A percentile compares a stretch with the other conserved stretches of the same genome.
phyloP scores from a whole-genome alignment of 2,888 invertebrate species.

The Troides helena region DNA sequence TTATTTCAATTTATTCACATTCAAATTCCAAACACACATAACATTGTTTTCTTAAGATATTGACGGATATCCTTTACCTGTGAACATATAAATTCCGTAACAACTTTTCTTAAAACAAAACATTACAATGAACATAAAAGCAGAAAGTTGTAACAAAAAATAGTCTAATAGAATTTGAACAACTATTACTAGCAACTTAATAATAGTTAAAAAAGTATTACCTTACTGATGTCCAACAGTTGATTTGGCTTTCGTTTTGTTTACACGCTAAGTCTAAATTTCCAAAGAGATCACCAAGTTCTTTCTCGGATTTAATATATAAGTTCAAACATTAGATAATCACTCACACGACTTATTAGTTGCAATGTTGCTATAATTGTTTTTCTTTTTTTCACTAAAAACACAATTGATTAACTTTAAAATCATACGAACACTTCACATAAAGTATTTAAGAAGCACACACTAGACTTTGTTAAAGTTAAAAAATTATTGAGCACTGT shows the following conservation, averaged over 20 bases:
- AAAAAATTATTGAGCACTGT: constrained; percentile 35
- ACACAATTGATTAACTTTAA: constrained; percentile 24
- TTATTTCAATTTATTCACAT: too few species aligned
- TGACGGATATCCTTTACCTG: too few species aligned
- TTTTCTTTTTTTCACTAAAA: constrained; percentile 9
- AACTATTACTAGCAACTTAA: constrained; percentile 4
- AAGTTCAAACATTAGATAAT: constrained; percentile 19
- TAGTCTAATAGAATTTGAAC: not conserved
- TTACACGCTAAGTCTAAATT: constrained; percentile 37
- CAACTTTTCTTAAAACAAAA: too few species aligned
- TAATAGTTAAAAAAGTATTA: constrained; percentile 16
- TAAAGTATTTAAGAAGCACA: constrained; percentile 30
- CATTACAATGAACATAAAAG: too few species aligned
- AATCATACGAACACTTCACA: constrained; percentile 24
- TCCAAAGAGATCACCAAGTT: constrained; percentile 29
- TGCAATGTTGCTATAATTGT: constrained; percentile 7
- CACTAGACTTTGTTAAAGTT: constrained; percentile 31
- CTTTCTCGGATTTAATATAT: constrained; percentile 15
- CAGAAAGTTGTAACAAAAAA: too few species aligned
- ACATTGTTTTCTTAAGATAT: too few species aligned
- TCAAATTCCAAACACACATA: too few species aligned
- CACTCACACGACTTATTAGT: not conserved
- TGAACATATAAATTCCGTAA: too few species aligned
- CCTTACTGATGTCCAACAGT: constrained; percentile 27
- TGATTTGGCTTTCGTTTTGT: constrained; percentile 32